Conservation (phyloP, 2,888 invertebrate species). For the Philonicus albiceps region DNA sequence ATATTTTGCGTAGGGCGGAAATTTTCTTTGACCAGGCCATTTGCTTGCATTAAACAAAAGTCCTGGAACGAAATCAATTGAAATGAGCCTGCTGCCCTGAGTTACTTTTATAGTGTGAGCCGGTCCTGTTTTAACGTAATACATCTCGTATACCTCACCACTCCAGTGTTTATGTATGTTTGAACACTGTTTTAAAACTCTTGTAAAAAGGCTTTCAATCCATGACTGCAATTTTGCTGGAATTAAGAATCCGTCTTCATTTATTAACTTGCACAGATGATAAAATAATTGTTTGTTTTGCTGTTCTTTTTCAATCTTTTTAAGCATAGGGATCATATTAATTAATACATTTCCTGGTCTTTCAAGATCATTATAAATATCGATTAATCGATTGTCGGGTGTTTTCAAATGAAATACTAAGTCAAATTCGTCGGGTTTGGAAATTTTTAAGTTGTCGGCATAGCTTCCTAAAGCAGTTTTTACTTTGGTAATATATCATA, state of each 20-base stretch:
- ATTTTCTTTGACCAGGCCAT: constrained; percentile 47
- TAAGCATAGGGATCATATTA: constrained; percentile 53
- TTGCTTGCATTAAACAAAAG: constrained; percentile 49
- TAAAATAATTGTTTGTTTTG: constrained; percentile 48
- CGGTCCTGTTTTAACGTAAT: constrained; percentile 53
- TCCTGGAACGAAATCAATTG: constrained; percentile 57
- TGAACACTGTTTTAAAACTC: constrained; percentile 49
- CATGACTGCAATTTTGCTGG: constrained; percentile 54
- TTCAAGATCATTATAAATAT: constrained; percentile 51
- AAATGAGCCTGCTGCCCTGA: constrained; percentile 48
- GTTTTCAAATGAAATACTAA: constrained; percentile 53
- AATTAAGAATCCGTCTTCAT: constrained; percentile 50
- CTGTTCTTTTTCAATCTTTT: constrained; percentile 50
- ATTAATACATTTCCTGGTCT: constrained; percentile 55
- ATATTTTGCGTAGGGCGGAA: constrained; percentile 42
- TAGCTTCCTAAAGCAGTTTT: constrained; percentile 54
- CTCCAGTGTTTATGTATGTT: constrained; percentile 47
- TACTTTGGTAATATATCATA: not conserved
- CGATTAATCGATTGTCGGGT: constrained; percentile 50
- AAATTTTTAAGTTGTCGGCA: constrained; percentile 56
- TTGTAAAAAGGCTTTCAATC: constrained; percentile 51
- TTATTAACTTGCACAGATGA: constrained; percentile 50
- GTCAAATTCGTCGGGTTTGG: constrained; percentile 56
- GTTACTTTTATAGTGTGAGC: constrained; percentile 56
- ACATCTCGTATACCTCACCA: constrained; percentile 44